phyloP scores from a whole-genome alignment of 2,113 vertebrate species.

The Peromyscus polionotus region DNA sequence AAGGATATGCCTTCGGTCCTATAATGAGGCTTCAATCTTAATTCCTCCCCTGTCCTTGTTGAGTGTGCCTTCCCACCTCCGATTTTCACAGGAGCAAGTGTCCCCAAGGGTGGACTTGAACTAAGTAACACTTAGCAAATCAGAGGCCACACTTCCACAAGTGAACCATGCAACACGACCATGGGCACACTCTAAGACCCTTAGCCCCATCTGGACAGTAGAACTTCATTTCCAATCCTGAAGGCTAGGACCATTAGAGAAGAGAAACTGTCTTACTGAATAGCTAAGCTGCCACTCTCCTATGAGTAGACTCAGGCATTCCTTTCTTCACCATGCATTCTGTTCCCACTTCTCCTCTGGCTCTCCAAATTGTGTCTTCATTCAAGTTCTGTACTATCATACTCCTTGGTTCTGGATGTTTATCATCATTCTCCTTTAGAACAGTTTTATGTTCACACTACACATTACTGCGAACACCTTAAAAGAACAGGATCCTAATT shows the following conservation, averaged over 20 bases:
- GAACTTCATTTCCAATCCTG: background rate
- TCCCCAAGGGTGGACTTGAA: background rate
- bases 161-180: background rate
- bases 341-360: background rate
- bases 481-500: background rate
- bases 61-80: background rate
- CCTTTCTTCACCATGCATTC: background rate
- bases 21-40: background rate
- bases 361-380: background rate
- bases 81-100: background rate
- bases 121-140: background rate
- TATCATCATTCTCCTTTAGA: background rate
- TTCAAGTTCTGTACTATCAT: background rate
- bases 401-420: background rate
- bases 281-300: background rate
- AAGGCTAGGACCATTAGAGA: background rate
- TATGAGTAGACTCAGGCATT: background rate
- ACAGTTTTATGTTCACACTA: background rate
- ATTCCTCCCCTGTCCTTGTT: background rate
- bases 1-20: background rate
- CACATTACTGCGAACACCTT: background rate
- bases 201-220: background rate
- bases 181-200: fast-evolving
- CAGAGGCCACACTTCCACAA: background rate
- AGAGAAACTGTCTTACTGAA: background rate